Base-by-base conservation (phyloP, 2,888 invertebrate species). In the Calameuta pallipes region DNA sequence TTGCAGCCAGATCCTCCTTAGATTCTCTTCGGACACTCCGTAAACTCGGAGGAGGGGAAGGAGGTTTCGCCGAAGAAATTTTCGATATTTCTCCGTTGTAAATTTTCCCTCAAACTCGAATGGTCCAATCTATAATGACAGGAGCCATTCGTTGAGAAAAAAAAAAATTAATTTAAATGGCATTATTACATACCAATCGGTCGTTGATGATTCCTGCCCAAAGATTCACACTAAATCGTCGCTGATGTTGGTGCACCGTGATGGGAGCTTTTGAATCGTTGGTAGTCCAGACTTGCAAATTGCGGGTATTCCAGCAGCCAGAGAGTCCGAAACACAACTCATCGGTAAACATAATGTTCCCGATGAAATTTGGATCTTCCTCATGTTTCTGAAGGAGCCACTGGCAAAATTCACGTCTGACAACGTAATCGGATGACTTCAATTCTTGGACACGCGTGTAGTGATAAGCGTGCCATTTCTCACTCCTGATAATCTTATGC, bases 141-240 rank as follows among this genome's bases (percentile, higher is more conserved):
- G 36, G 36, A 36, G 11, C 11, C 13, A 37, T 37, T 13, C 13
- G 37, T 37, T 37, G 33, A 37, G 13, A 37, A 37, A 37, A 12
- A 37, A 37, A 12, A 13, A 37, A 13, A 37, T 37, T 37, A 12
- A 37, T 37, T 13, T 37, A 13, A 13, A 37, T 37, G 37, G 13
- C 13, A 37, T 13, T 37, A 37, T 37, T 37, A 37, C 37, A 13
- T 37, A 37, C 37, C 74, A 86, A 77, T 41, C 80, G 75, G 76
- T 84, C 81, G 31, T 80, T 80, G 78, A 86, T 33, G 75, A 85
- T 82, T 33, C 81, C 82, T 31, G 81, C 83, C 83, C 82, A 85
- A 31, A 84, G 80, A 78, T 84, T 86, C 23, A 83, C 69, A 31
- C 79, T 77, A 81, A 86, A 85, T 76, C 78, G 77, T 70, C 82